These are phyloP conservation scores for Rhabdornis inornatus DNA, from an alignment of 2,113 vertebrate genomes.

Conservation along the genomic window DNA sequence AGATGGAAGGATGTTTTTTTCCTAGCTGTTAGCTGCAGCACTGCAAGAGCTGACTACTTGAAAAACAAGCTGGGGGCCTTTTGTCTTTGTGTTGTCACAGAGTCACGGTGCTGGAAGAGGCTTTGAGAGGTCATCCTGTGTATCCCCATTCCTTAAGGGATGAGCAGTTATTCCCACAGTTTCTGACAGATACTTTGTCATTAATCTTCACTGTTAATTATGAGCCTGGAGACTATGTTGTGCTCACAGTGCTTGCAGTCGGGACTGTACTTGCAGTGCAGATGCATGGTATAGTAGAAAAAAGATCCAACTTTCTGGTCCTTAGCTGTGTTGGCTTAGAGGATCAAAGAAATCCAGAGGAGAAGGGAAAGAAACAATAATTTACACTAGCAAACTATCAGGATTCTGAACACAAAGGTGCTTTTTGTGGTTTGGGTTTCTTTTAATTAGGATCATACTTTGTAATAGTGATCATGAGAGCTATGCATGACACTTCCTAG, in stretches of 20 bases:
- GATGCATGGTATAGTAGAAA: background rate
- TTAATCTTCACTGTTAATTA: background rate
- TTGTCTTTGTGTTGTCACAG: background rate
- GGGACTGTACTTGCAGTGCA: background rate
- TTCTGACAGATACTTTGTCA: background rate
- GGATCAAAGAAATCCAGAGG: background rate
- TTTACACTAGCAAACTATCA: background rate
- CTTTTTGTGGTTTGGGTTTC: background rate
- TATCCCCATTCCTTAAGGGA: background rate
- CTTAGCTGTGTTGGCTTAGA: background rate
- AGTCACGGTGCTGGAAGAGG: background rate
- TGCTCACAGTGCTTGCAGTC: background rate
- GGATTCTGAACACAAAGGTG: conserved; percentile 1
- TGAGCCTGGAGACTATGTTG: background rate
- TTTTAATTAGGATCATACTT: conserved; percentile 17
- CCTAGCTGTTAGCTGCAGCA: background rate
- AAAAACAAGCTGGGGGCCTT: background rate
- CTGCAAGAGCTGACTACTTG: background rate
- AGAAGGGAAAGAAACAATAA: background rate
- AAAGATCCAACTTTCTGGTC: background rate
- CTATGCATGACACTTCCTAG: conserved; percentile 25
- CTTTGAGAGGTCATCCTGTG: background rate
- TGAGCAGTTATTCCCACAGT: background rate
- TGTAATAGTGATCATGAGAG: background rate
- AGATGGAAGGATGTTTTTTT: background rate